These are phyloP conservation scores for Sander lucioperca DNA, from an alignment of 2,113 vertebrate species.

Conservation along the genomic window DNA sequence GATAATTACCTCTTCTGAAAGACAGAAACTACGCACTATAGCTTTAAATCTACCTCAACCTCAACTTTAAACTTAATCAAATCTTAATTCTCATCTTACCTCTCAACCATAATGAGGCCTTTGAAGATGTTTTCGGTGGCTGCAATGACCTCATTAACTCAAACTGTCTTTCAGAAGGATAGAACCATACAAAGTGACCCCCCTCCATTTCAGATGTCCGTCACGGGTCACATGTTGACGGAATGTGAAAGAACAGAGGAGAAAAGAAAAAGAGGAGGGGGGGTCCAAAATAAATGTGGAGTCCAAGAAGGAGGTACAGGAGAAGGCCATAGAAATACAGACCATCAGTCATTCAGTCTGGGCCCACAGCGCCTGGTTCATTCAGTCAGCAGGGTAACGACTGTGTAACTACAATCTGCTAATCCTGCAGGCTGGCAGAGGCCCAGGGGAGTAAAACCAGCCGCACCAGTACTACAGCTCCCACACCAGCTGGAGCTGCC, in stretches of 20 bases:
- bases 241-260: not conserved
- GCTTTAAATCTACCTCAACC: not conserved
- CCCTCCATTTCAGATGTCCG: slow-evolving; percentile 30
- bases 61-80: slow-evolving; percentile 4
- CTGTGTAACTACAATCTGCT: slow-evolving; percentile 58
- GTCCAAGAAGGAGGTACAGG: slow-evolving; percentile 14
- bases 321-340: slow-evolving; percentile 10
- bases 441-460: slow-evolving; percentile 53
- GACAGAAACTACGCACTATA: too few species aligned
- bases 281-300: not conserved
- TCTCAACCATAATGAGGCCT: not conserved
- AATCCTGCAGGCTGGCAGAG: slow-evolving; percentile 60
- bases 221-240: not conserved
- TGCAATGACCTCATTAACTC: not conserved
- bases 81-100: not conserved
- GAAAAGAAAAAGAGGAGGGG: not conserved
- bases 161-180: slow-evolving; percentile 1
- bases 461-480: slow-evolving; percentile 38
- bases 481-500: slow-evolving; percentile 46
- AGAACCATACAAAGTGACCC: not conserved
- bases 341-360: not conserved
- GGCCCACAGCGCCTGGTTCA: slow-evolving; percentile 18
- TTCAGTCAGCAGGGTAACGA: slow-evolving; percentile 54
- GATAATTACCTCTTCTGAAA: too few species aligned
- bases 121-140: not conserved